These are phyloP conservation scores for Tachina grossa DNA, from an alignment of 2,888 invertebrate species.

Conservation along the genomic window DNA sequence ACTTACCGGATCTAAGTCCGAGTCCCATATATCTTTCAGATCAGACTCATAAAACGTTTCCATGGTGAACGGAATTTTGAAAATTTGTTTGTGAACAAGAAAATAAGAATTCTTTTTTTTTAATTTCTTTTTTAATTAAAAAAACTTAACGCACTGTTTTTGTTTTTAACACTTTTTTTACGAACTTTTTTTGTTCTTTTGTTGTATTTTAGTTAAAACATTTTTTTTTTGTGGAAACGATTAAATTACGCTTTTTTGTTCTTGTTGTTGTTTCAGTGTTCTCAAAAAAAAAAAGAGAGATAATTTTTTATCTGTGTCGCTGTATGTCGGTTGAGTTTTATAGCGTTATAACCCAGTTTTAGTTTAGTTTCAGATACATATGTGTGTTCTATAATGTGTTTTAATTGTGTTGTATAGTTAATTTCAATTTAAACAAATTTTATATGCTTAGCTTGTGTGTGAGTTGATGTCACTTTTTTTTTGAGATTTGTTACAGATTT, in stretches of 20 bases:
- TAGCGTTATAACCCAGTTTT: slow-evolving; percentile 63
- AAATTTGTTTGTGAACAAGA: background rate
- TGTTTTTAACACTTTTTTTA: slow-evolving; percentile 14
- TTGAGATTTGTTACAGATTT: slow-evolving; percentile 37
- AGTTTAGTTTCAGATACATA: slow-evolving; percentile 36
- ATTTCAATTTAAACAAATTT: slow-evolving; percentile 17
- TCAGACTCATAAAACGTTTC: slow-evolving; percentile 90
- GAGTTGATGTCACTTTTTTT: slow-evolving; percentile 54
- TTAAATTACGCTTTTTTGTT: slow-evolving; percentile 16
- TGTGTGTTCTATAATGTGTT: slow-evolving; percentile 5
- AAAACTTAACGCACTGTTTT: background rate
- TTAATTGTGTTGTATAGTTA: slow-evolving; percentile 42
- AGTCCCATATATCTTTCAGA: slow-evolving; percentile 91
- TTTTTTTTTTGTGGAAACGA: slow-evolving; percentile 8
- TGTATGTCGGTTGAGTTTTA: slow-evolving; percentile 40
- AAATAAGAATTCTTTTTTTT: slow-evolving; percentile 12
- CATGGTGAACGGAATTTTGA: slow-evolving; percentile 83
- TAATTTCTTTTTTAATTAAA: slow-evolving; percentile 8
- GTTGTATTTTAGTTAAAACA: slow-evolving; percentile 13
- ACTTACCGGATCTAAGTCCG: slow-evolving; percentile 92
- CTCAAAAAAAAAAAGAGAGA: slow-evolving; percentile 23
- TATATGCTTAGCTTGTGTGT: background rate
- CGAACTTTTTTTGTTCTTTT: slow-evolving; percentile 7
- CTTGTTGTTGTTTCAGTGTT: slow-evolving; percentile 6
- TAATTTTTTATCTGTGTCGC: slow-evolving; percentile 26